These are phyloP conservation scores for Marisa cornuarietis DNA, from an alignment of 1,140 invertebrate species.

Conservation along the genomic window DNA sequence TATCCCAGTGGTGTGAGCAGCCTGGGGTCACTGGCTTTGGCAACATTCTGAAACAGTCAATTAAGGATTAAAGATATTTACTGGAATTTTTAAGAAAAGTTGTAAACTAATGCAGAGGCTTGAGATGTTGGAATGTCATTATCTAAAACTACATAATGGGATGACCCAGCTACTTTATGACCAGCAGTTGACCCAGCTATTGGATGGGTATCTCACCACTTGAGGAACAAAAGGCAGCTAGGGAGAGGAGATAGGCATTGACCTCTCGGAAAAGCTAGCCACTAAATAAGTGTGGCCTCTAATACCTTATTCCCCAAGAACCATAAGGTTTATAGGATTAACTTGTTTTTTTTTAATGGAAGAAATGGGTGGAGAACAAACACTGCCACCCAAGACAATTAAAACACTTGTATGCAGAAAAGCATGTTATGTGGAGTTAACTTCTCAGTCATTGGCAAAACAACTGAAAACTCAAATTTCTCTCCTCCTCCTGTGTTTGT, in stretches of 20 bases:
- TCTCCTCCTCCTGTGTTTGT: too few species aligned
- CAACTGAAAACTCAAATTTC: too few species aligned
- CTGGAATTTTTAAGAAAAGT: background rate
- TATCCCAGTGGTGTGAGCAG: background rate
- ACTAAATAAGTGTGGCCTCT: background rate
- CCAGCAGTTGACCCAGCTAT: too few species aligned
- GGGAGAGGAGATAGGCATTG: too few species aligned
- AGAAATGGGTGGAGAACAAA: background rate
- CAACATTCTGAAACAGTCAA: background rate
- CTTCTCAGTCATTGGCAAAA: too few species aligned
- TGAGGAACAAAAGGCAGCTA: background rate
- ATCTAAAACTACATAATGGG: background rate
- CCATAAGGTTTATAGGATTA: background rate
- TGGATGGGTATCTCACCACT: too few species aligned
- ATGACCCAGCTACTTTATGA: background rate
- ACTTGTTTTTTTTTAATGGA: background rate
- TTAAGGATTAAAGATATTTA: background rate
- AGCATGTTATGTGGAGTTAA: too few species aligned
- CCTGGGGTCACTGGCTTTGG: slow-evolving; percentile 14
- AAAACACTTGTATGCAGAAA: too few species aligned
- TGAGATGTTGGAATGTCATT: too few species aligned
- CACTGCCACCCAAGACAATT: too few species aligned
- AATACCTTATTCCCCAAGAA: too few species aligned
- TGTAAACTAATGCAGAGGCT: background rate
- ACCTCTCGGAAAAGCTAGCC: background rate